phyloP scores from a whole-genome alignment of 2,888 invertebrate genomes.

The Pheosia gnoma region DNA sequence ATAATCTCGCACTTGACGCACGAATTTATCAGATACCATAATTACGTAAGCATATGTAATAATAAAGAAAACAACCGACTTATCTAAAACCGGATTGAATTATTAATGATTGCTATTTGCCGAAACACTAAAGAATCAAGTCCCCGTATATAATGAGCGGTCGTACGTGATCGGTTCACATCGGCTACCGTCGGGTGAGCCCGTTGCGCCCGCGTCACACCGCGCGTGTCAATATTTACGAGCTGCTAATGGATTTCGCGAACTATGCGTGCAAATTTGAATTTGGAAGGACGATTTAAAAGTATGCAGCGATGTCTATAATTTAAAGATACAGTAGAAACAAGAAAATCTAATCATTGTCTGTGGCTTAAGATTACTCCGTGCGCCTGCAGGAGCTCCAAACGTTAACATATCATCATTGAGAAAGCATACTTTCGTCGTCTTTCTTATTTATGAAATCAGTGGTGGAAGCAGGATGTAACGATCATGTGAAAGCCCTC shows the following conservation, averaged over 20 bases:
- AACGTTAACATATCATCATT: too few species aligned
- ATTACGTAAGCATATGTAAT: neutral
- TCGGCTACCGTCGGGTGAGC: constrained; percentile 29
- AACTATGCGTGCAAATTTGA: constrained; percentile 21
- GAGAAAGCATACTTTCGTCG: too few species aligned
- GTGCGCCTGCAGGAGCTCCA: too few species aligned
- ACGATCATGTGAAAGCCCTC: too few species aligned
- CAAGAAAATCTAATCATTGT: too few species aligned
- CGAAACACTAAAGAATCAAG: constrained; percentile 30
- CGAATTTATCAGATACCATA: too few species aligned
- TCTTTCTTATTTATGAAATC: too few species aligned
- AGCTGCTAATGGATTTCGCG: constrained; percentile 62
- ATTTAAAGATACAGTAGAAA: too few species aligned
- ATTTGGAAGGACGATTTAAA: constrained; percentile 22
- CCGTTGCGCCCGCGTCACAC: constrained; percentile 36
- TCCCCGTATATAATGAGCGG: constrained; percentile 24
- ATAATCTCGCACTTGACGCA: too few species aligned
- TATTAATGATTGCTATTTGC: constrained; percentile 29
- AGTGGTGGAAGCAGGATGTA: too few species aligned
- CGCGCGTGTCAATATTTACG: constrained; percentile 54
- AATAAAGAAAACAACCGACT: neutral
- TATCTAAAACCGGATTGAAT: neutral
- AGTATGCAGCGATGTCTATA: constrained; percentile 13
- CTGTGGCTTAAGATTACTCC: too few species aligned
- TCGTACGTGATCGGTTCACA: constrained; percentile 29